Evolutionary conservation across 2,888 invertebrate species (phyloP), one percentile per base, ranked within the genome.

Genomic region (Brachyptera putata): DNA sequence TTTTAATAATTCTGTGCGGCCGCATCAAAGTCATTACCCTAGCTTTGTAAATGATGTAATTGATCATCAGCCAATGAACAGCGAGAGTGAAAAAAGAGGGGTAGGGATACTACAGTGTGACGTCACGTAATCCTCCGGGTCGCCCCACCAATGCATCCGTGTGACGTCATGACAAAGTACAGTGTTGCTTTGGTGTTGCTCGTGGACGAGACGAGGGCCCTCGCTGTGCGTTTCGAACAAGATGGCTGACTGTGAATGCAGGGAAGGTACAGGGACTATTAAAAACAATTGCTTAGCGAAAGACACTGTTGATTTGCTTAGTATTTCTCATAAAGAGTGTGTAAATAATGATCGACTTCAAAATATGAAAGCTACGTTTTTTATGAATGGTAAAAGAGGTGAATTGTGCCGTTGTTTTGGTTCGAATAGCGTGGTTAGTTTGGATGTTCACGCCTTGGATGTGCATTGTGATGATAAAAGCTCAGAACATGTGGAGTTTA

Each of bases 181-280:
- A 57, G 37, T 55, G 26, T 58, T 26, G 21, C 55, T 57, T 56
- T 60, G 39, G 39, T 34, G 58, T 48, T 57, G 50, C 34, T 21
- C 58, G n/a, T n/a, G n/a, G n/a, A n/a, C n/a, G n/a, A n/a, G n/a
- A n/a, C n/a, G n/a, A n/a, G n/a, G n/a, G 56, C 58, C 43, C 55
- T 58, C 63, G 76, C 80, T 81, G 82, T 80, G 83, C 80, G 83
- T 83, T 82, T 81, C 68, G 69, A 69, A 68, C 85, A 87, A 87
- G 84, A 87, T 87, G 87, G 87, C 87, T 86, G 87, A 87, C 84
- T 84, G 84, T 82, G 81, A 83, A 82, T 80, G 80, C 78, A 80
- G 79, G 76, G 79, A 79, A 73, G 80, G 80, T 74, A 76, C 79
- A 77, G 81, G 79, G 75, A 75, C 75, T 74, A 77, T 78, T 75